Conservation (phyloP, 2,113 vertebrate species). For the Oxyruncus cristatus region DNA sequence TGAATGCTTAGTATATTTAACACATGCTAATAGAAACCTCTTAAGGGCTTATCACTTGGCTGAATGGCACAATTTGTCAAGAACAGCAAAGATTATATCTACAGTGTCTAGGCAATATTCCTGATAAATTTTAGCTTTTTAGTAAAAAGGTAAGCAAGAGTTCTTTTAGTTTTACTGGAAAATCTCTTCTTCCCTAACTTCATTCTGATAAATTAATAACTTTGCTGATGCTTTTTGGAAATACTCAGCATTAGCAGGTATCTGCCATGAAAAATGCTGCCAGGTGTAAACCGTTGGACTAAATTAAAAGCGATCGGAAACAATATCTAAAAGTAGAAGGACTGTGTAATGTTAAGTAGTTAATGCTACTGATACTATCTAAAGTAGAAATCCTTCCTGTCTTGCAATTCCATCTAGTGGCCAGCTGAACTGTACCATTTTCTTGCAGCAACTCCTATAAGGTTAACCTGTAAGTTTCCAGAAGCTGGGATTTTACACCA, state of each 20-base stretch:
- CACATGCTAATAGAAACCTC: background rate
- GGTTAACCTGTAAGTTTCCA: background rate
- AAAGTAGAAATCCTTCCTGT: background rate
- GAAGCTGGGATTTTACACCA: background rate
- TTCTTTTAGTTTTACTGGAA: background rate
- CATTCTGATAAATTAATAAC: background rate
- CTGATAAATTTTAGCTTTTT: background rate
- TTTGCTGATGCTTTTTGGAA: background rate
- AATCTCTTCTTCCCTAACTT: background rate
- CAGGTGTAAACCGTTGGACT: background rate
- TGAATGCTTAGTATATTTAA: background rate
- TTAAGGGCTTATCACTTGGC: background rate
- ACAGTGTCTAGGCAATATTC: background rate
- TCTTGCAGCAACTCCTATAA: background rate
- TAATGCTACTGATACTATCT: background rate
- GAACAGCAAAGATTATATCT: background rate
- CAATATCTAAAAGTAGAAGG: background rate
- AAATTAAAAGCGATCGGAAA: background rate
- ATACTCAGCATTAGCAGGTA: background rate
- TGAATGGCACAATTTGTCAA: background rate
- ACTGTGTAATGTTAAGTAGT: background rate
- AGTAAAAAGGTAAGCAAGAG: background rate
- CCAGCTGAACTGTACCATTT: background rate
- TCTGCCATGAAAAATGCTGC: background rate
- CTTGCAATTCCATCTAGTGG: background rate